phyloP scores from a whole-genome alignment of 2,888 invertebrate genomes.

The Xestia sexstrigata region DNA sequence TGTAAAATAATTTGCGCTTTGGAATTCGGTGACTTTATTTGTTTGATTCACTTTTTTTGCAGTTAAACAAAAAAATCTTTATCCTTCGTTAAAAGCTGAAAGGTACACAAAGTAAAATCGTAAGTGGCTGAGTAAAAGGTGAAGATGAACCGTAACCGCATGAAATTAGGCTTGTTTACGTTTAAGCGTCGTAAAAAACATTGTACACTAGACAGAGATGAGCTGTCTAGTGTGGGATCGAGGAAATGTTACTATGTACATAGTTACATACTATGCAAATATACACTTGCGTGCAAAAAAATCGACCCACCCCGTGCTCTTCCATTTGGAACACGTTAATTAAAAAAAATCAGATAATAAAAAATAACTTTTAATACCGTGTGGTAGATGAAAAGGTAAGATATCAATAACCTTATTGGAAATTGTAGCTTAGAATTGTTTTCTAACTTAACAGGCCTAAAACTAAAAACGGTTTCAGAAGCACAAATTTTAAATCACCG shows the following conservation, averaged over 20 bases:
- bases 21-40: not conserved
- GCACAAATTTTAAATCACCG: too few relatives aligned
- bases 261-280: slow-evolving; percentile 1
- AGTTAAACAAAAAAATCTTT: not conserved
- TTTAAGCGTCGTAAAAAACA: slow-evolving; percentile 43
- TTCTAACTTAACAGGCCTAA: too few relatives aligned
- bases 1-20: not conserved
- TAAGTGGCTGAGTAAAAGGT: slow-evolving; percentile 23
- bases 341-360: too few relatives aligned
- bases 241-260: slow-evolving; percentile 10
- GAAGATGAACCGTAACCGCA: slow-evolving; percentile 10
- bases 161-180: slow-evolving; percentile 37
- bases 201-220: slow-evolving; percentile 48
- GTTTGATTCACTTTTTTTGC: not conserved
- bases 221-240: slow-evolving; percentile 40
- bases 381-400: too few relatives aligned
- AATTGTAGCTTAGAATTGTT: too few relatives aligned
- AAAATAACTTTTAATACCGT: too few relatives aligned
- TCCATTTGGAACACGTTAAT: too few relatives aligned
- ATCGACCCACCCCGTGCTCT: too few relatives aligned
- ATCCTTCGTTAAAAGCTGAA: not conserved
- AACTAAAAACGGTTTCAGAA: too few relatives aligned
- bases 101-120: slow-evolving; percentile 14
- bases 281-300: too few relatives aligned
- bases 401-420: too few relatives aligned